These are phyloP conservation scores for Nemapogon koenigi DNA, from an alignment of 2,888 invertebrate genomes.

Conservation along the genomic window DNA sequence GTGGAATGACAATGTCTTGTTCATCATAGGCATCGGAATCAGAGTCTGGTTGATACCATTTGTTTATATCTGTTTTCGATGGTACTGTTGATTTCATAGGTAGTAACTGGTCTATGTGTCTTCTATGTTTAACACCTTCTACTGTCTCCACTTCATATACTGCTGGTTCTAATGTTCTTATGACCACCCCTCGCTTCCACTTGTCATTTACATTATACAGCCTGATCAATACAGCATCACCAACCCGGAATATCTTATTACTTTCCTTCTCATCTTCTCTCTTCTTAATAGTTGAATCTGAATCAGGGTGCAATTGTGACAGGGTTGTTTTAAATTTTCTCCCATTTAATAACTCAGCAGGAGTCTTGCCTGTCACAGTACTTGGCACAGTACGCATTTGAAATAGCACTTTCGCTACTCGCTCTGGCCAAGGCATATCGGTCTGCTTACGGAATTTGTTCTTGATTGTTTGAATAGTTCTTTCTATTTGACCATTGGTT, in stretches of 20 bases:
- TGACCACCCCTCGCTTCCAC: conserved; percentile 2
- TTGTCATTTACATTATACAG: conserved; percentile 4
- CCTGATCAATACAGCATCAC: conserved; percentile 4
- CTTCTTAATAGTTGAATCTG: not conserved
- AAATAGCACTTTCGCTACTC: conserved; percentile 14
- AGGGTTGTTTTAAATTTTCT: conserved; percentile 11
- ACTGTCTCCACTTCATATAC: conserved; percentile 1
- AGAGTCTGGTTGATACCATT: no score
- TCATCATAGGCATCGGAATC: no score
- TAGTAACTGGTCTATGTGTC: conserved; percentile 6
- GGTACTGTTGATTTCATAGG: not conserved
- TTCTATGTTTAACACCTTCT: not conserved
- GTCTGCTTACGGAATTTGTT: conserved; percentile 9
- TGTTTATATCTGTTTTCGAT: no score
- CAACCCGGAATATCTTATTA: not conserved
- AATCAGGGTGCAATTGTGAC: conserved; percentile 2
- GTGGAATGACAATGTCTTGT: no score
- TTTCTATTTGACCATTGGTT: conserved; percentile 15
- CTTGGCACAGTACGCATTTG: conserved; percentile 9
- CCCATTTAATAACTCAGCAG: conserved; percentile 15
- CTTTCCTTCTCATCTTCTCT: not conserved
- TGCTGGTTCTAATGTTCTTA: not conserved
- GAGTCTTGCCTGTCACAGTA: conserved; percentile 14
- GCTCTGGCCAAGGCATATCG: conserved; percentile 11
- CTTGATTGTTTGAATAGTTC: conserved; percentile 15